A percentile compares a stretch with the other conserved stretches of the same genome.
Evolutionary conservation across 1,140 invertebrate species (phyloP).

Genomic region (Chrysoperla carnea): DNA sequence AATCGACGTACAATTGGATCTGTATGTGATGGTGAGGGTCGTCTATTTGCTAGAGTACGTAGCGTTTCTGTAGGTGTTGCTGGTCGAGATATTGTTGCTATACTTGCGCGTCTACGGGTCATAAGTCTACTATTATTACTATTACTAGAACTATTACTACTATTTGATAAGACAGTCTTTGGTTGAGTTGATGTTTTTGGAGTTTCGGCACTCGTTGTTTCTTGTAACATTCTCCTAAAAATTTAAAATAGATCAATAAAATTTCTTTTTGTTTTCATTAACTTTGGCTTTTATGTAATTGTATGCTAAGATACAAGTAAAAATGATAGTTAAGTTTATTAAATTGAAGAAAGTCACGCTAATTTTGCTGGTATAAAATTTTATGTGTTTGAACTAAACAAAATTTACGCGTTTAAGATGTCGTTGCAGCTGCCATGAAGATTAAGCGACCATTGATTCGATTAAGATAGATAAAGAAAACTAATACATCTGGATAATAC

Average conservation of each 20-base stretch:
- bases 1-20: slow-evolving; percentile 14
- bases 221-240: slow-evolving; percentile 16
- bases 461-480: no score
- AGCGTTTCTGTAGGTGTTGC: slow-evolving; percentile 1
- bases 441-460: no score
- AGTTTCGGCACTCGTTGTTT: slow-evolving; percentile 7
- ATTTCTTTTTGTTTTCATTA: neutral
- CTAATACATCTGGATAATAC: no score
- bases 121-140: slow-evolving; percentile 2
- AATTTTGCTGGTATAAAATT: neutral
- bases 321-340: no score
- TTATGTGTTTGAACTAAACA: neutral
- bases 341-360: neutral
- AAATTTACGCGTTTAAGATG: no score
- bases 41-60: slow-evolving; percentile 6
- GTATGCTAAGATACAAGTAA: no score
- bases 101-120: slow-evolving; percentile 16
- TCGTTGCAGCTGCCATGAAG: no score
- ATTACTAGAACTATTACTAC: neutral
- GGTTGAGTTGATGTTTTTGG: slow-evolving; percentile 5
- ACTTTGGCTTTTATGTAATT: no score
- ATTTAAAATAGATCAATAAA: neutral
- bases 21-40: slow-evolving; percentile 9
- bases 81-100: slow-evolving; percentile 14
- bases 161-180: neutral